These are phyloP conservation scores for Molorchus minor DNA, from an alignment of 2,888 invertebrate genomes.

Conservation along the genomic window DNA sequence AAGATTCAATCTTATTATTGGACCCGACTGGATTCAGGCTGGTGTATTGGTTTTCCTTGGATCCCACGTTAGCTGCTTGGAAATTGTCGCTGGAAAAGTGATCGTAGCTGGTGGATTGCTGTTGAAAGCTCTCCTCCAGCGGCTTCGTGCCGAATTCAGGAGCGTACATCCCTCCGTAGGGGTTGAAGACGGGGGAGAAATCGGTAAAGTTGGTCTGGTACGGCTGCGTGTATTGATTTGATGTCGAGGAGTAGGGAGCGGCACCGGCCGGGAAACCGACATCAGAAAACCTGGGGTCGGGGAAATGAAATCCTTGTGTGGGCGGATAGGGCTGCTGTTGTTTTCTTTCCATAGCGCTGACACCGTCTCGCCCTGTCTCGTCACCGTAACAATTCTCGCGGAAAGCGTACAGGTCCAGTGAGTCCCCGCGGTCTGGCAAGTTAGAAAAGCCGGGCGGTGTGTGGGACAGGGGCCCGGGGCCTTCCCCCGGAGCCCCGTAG, in stretches of 20 bases:
- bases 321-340: slow-evolving; percentile 53
- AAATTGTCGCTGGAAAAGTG: slow-evolving; percentile 64
- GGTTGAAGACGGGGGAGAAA: slow-evolving; percentile 62
- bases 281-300: slow-evolving; percentile 58
- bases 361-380: slow-evolving; percentile 57
- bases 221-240: slow-evolving; percentile 56
- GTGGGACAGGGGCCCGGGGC: slow-evolving; percentile 53
- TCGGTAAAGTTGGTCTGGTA: slow-evolving; percentile 55
- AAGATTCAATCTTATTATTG: slow-evolving; percentile 76
- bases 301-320: slow-evolving; percentile 59
- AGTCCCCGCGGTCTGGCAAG: slow-evolving; percentile 66
- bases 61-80: slow-evolving; percentile 60
- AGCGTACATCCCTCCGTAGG: slow-evolving; percentile 61
- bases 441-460: slow-evolving; percentile 56
- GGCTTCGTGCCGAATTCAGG: slow-evolving; percentile 49
- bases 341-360: slow-evolving; percentile 45
- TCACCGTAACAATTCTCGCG: slow-evolving; percentile 70
- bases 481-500: slow-evolving; percentile 68
- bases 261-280: slow-evolving; percentile 53
- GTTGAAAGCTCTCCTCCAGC: slow-evolving; percentile 58
- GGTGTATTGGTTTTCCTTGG: slow-evolving; percentile 71
- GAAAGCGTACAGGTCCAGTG: slow-evolving; percentile 69
- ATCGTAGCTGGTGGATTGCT: slow-evolving; percentile 63
- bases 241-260: slow-evolving; percentile 45
- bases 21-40: slow-evolving; percentile 74